phyloP scores from a whole-genome alignment of 1,140 invertebrate genomes.

The Lepidurus couesii region DNA sequence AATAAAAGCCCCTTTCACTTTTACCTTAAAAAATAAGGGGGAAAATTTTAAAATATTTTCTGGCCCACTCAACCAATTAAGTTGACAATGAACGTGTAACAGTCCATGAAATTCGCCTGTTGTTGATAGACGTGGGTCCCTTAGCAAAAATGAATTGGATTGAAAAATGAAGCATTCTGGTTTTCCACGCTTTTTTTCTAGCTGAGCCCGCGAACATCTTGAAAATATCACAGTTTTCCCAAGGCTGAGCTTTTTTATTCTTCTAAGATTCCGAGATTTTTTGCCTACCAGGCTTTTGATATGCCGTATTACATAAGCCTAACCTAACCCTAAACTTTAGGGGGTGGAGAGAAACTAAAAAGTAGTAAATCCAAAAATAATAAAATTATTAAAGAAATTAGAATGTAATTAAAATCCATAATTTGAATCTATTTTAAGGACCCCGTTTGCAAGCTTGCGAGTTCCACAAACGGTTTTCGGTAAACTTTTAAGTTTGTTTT shows the following conservation, averaged over 20 bases:
- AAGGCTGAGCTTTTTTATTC: neutral
- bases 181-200: neutral
- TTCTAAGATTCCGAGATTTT: neutral
- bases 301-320: neutral
- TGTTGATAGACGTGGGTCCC: neutral
- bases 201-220: neutral
- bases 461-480: neutral
- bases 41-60: neutral
- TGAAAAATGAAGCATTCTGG: neutral
- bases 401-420: neutral
- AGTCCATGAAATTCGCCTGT: conserved; percentile 5
- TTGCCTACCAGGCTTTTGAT: neutral
- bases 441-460: neutral
- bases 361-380: too few species aligned
- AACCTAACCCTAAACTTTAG: neutral
- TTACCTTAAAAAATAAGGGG: neutral
- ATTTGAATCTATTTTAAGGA: neutral
- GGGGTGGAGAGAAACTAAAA: too few species aligned
- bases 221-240: conserved; percentile 22
- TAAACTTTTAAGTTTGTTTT: too few species aligned
- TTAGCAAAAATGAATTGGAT: neutral
- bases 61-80: neutral
- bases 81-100: neutral
- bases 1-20: neutral
- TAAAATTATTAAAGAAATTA: neutral